phyloP scores from a whole-genome alignment of 2,113 vertebrate genomes.

The Strix aluco region DNA sequence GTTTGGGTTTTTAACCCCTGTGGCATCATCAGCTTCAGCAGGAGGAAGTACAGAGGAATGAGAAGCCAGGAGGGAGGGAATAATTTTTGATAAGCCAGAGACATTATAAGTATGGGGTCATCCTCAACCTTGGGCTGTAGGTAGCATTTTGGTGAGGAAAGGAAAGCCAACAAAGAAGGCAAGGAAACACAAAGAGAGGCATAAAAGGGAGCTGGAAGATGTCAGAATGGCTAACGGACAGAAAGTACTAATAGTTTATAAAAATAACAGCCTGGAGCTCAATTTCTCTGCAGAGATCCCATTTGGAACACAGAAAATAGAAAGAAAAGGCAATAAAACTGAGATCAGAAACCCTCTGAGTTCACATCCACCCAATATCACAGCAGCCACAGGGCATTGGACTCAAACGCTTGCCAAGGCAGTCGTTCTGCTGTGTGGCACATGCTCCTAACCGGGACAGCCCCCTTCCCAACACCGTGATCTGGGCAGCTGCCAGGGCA shows the following conservation, averaged over 20 bases:
- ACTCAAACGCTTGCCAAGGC: background rate
- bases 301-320: background rate
- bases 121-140: background rate
- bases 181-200: background rate
- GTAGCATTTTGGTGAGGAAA: conserved; percentile 1
- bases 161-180: background rate
- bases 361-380: background rate
- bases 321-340: background rate
- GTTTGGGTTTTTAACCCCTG: background rate
- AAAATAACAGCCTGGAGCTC: conserved; percentile 31
- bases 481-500: background rate
- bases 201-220: background rate
- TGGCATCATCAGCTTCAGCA: background rate
- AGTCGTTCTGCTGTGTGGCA: background rate
- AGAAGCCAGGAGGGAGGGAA: background rate
- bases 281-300: background rate
- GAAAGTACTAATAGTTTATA: conserved; percentile 1
- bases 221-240: background rate
- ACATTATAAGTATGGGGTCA: background rate
- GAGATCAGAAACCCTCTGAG: background rate
- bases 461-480: background rate
- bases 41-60: background rate
- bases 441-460: accelerated
- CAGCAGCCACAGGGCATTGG: background rate
- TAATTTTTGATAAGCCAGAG: background rate